Evolutionary conservation across 2,797 vertebrate species (phyloP).

Genomic region (Pangasius sanitwongsei): DNA sequence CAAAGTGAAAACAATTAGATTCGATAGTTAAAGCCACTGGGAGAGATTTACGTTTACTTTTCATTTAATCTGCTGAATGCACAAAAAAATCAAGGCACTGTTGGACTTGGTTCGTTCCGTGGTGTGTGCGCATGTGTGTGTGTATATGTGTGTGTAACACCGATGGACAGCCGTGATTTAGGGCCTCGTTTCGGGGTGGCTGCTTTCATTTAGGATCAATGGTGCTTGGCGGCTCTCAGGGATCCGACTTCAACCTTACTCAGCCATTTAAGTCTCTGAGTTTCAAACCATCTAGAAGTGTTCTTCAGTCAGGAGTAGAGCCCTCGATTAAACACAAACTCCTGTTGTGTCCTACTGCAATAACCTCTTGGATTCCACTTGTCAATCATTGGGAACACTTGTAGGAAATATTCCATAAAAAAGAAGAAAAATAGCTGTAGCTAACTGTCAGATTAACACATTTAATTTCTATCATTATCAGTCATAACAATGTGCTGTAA

Average conservation of each 20-base stretch:
- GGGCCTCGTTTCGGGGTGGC: constrained; percentile 62
- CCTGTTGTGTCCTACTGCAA: neutral
- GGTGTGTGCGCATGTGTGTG: neutral
- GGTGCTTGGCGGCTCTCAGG: constrained; percentile 60
- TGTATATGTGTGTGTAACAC: neutral
- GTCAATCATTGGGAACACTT: neutral
- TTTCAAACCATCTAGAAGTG: constrained; percentile 3
- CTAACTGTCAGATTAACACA: neutral
- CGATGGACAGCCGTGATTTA: constrained; percentile 40
- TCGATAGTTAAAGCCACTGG: neutral
- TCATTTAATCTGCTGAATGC: neutral
- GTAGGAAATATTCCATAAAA: neutral
- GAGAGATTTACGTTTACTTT: neutral
- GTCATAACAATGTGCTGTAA: neutral
- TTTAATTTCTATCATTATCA: neutral
- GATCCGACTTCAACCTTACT: constrained; percentile 26
- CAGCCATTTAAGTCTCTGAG: neutral
- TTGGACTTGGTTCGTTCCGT: neutral
- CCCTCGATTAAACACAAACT: neutral
- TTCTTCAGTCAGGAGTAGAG: neutral
- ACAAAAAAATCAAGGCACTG: neutral
- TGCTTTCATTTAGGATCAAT: constrained; percentile 67
- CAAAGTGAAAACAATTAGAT: neutral
- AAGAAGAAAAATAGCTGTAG: neutral
- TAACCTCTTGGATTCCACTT: neutral